phyloP scores from a whole-genome alignment of 1,140 invertebrate genomes.

The Harpegnathos saltator region DNA sequence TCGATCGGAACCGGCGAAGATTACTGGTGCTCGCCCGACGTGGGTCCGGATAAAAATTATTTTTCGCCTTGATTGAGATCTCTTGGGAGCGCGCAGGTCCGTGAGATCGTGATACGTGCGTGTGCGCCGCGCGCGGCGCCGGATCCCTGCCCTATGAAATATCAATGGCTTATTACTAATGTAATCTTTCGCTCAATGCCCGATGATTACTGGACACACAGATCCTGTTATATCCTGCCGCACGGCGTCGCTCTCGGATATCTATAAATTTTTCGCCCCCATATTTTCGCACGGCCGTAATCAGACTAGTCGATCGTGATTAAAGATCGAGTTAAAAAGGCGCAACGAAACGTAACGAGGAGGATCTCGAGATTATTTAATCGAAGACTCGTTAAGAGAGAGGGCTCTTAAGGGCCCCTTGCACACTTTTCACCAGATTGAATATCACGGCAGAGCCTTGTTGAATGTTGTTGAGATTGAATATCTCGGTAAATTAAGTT shows the following conservation, averaged over 20 bases:
- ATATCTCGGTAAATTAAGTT: too few species aligned
- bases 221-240: constrained; percentile 32
- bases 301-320: neutral
- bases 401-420: too few species aligned
- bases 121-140: constrained; percentile 68
- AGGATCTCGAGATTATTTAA: neutral
- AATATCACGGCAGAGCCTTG: too few species aligned
- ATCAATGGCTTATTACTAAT: constrained; percentile 84
- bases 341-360: constrained; percentile 12
- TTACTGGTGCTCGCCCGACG: constrained; percentile 74
- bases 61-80: constrained; percentile 84
- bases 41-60: constrained; percentile 79
- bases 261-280: constrained; percentile 42
- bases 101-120: constrained; percentile 66
- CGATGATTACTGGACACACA: constrained; percentile 79
- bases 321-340: constrained; percentile 9
- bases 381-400: neutral
- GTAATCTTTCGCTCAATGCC: constrained; percentile 82
- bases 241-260: neutral
- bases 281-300: neutral
- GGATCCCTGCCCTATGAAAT: constrained; percentile 80
- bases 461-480: too few species aligned
- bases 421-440: too few species aligned
- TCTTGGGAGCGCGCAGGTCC: constrained; percentile 77
- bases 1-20: constrained; percentile 77